phyloP scores from a whole-genome alignment of 1,140 invertebrate species.

The Drosophila ananassae region DNA sequence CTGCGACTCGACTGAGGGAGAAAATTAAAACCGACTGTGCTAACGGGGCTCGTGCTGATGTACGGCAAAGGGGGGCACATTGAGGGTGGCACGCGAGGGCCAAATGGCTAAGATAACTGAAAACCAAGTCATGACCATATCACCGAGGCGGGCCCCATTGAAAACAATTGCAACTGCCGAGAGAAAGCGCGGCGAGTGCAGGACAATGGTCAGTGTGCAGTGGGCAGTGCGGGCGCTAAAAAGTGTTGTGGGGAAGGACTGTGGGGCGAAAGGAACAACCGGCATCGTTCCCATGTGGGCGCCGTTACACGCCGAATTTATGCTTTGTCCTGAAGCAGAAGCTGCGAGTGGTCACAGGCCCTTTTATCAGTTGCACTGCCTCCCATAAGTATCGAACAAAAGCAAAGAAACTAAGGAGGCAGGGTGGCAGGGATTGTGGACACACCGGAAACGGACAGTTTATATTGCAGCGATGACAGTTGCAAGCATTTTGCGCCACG shows the following conservation, averaged over 20 bases:
- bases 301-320: conserved; percentile 44
- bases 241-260: background rate
- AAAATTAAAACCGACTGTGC: conserved; percentile 57
- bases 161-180: conserved; percentile 69
- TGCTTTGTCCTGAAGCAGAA: conserved; percentile 42
- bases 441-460: conserved; percentile 39
- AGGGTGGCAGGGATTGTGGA: background rate
- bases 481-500: conserved; percentile 33
- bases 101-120: conserved; percentile 55
- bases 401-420: conserved; percentile 20
- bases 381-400: conserved; percentile 66
- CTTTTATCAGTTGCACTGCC: conserved; percentile 44
- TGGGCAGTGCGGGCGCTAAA: conserved; percentile 13
- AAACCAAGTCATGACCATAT: conserved; percentile 61
- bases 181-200: conserved; percentile 19
- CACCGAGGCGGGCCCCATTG: conserved; percentile 61
- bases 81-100: background rate
- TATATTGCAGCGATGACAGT: conserved; percentile 49
- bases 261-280: background rate
- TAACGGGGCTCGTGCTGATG: background rate
- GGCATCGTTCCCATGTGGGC: conserved; percentile 38
- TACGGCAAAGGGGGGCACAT: background rate
- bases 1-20: conserved; percentile 18
- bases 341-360: conserved; percentile 11
- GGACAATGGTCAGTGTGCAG: conserved; percentile 37